Base-by-base conservation (phyloP, 35 echinoderm and acorn worm genomes). In the Ophioderma brevispina region DNA sequence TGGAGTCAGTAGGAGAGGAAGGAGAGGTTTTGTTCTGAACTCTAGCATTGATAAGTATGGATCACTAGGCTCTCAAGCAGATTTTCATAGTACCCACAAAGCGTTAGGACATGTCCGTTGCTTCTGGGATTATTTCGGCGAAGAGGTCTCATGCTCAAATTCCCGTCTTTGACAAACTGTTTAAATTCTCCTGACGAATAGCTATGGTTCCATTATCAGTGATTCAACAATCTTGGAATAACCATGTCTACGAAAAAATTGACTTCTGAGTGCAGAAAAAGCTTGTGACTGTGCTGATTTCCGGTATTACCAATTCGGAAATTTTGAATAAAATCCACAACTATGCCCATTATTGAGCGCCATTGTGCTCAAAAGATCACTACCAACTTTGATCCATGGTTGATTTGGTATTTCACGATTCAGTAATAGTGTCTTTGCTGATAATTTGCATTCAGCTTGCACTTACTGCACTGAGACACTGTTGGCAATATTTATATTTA, bases 11-110 rank as follows among this genome's bases (percentile, higher is more conserved):
- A n/a, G n/a, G n/a, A n/a, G n/a, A n/a, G n/a, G n/a, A n/a, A n/a
- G n/a, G n/a, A n/a, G n/a, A n/a, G 92, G 92, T 30, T 86, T 94
- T 39, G 89, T 85, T 79, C 92, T 89, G 32, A 39, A 94, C 25
- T 88, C 41, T 32, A 94, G 56, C 33, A 94, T 0, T 35, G 86
- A 75, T 31, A 94, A 75, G 23, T 94, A 63, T 0, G 89, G 33
- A 55, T 94, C 92, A 33, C 64, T n/a, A 5, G 80, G 33, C 30
- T 94, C n/a, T 78, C 8, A 88, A 28, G 28, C 75, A 42, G 0
- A 82, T n/a, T 37, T 92, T 92, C 14, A 76, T 85, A 38, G 56
- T 92, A 30, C 39, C 37, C 14, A 88, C 91, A 38, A 6, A 64
- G 32, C 64, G 84, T 33, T 84, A 81, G 0, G 76, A 63, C 50